A percentile compares a stretch with the other conserved stretches of the same genome.
Conservation (phyloP, 2,888 invertebrate species). For the Pandemis heparana region DNA sequence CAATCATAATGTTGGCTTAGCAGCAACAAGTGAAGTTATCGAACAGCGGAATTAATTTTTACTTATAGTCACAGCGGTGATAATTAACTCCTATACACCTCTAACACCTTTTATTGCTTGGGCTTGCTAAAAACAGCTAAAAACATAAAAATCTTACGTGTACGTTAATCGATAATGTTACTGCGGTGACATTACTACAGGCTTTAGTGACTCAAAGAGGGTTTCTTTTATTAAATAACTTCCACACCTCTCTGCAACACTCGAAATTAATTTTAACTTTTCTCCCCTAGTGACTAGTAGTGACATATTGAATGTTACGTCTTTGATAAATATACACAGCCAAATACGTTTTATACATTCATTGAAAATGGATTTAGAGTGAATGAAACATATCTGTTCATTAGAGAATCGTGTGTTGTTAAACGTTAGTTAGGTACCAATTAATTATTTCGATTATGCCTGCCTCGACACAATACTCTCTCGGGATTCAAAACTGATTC, state of each 20-base stretch:
- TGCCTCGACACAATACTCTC: constrained; percentile 29
- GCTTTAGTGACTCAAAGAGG: not conserved
- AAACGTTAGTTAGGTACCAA: not conserved
- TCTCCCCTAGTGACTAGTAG: not conserved
- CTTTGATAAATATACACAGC: not conserved
- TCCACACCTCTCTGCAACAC: constrained; percentile 23
- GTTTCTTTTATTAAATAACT: constrained; percentile 34
- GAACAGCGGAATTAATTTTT: not conserved
- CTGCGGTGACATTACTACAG: constrained; percentile 8
- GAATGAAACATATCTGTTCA: not conserved
- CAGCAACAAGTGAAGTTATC: constrained; percentile 11
- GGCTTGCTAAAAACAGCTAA: not conserved
- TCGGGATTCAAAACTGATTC: constrained; percentile 29
- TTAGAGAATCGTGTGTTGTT: not conserved
- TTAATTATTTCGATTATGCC: constrained; percentile 21
- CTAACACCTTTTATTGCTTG: constrained; percentile 8
- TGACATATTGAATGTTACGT: constrained; percentile 5
- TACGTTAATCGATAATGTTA: constrained; percentile 5
- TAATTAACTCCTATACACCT: constrained; percentile 16
- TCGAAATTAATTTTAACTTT: constrained; percentile 7
- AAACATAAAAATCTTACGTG: constrained; percentile 3
- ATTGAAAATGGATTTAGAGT: not conserved
- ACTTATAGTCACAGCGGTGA: constrained; percentile 12
- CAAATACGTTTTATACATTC: not conserved
- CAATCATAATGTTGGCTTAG: not conserved